These are phyloP conservation scores for Thera britannica DNA, from an alignment of 2,888 invertebrate genomes.

Conservation along the genomic window DNA sequence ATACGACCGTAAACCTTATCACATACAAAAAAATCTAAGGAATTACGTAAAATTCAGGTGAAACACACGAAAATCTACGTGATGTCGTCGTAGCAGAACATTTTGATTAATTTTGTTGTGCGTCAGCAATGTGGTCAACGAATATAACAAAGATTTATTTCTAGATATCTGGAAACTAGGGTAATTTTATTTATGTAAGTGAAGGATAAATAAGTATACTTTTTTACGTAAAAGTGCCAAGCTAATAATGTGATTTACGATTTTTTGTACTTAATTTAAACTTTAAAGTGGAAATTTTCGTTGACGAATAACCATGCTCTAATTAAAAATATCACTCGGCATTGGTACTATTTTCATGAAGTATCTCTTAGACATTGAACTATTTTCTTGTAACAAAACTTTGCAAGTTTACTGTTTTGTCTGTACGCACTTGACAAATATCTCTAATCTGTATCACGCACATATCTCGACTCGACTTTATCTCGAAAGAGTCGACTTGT, in stretches of 20 bases:
- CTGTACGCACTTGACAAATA: slow-evolving; percentile 19
- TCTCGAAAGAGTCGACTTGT: slow-evolving; percentile 18
- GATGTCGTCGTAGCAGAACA: slow-evolving; percentile 71
- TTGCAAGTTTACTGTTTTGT: slow-evolving; percentile 13
- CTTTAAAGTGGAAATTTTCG: no score
- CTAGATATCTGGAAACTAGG: no score
- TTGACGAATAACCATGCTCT: no score
- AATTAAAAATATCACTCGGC: background rate
- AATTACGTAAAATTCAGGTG: slow-evolving; percentile 60
- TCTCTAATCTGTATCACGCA: slow-evolving; percentile 1
- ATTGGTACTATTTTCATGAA: no score
- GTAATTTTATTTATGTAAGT: no score
- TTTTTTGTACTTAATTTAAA: no score
- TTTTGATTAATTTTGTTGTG: slow-evolving; percentile 69
- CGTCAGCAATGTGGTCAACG: slow-evolving; percentile 61
- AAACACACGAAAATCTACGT: slow-evolving; percentile 67
- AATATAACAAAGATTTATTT: no score
- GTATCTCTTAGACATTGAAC: background rate
- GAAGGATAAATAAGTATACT: no score
- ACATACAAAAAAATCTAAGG: slow-evolving; percentile 63
- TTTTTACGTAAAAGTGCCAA: no score
- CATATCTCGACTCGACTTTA: slow-evolving; percentile 28
- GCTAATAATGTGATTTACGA: no score
- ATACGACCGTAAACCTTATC: slow-evolving; percentile 69
- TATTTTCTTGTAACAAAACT: slow-evolving; percentile 17